Evolutionary conservation across 2,113 vertebrate species (phyloP), one percentile per base, ranked within the genome.

Genomic region (Tupaia chinensis): DNA sequence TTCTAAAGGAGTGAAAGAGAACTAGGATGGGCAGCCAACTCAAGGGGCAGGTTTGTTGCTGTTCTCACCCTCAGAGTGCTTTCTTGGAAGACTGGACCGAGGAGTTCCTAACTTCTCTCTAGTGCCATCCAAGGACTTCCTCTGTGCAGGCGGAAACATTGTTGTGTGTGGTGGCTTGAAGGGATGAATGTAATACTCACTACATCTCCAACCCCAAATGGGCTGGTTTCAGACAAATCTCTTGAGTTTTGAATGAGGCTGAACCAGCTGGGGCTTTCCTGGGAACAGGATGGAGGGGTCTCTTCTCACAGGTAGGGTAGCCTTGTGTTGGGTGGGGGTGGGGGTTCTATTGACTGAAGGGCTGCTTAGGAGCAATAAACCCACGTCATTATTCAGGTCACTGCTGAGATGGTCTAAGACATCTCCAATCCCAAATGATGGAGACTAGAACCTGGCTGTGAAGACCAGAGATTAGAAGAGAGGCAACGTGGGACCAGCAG

Each of bases 301-400:
- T 96, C 53, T 79, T 94, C 89, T 54, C 65, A 63, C 5, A 16
- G 54, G n/a, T 16, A 66, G 73, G 29, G 29, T 19, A 73, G 11
- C 12, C n/a, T 63, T 61, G 8, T 2, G 0, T 3, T 23, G 32
- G 12, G 19, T 2, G 7, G 25, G 22, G 32, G 32, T 32, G 32
- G 32, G 6, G 1, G 4, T 4, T 73, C 22, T 80, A 3, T 25
- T 70, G 69, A 34, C 61, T 72, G 27, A 84, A 9, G 20, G 27
- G 11, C 58, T 90, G 23, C 27, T 92, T 87, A 77, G 81, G n/a
- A 83, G 74, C n/a, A 95, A 73, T 58, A 56, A 66, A 27, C 93
- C 60, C 56, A 12, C 70, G 76, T 74, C 44, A 69, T 87, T 74
- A 69, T 78, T 91, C 44, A 89, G 44, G 54, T 53, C 54, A 25